These are phyloP conservation scores for Samia ricini DNA, from an alignment of 1,140 invertebrate genomes.

Conservation along the genomic window DNA sequence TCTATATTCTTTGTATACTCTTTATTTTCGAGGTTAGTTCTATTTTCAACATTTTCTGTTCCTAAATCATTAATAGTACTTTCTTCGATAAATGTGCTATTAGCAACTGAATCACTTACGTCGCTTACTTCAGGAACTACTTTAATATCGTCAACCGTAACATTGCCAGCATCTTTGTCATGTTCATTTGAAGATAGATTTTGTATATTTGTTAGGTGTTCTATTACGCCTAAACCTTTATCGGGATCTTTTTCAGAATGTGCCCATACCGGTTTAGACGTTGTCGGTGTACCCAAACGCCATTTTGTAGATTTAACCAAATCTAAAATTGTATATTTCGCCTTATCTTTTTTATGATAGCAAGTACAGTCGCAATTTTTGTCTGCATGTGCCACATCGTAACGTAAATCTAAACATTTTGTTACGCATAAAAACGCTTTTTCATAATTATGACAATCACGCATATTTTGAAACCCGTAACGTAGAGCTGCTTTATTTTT, in stretches of 20 bases:
- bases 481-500: constrained; percentile 31
- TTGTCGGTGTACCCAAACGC: constrained; percentile 45
- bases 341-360: constrained; percentile 38
- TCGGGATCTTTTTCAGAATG: constrained; percentile 4
- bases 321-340: constrained; percentile 30
- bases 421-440: constrained; percentile 54
- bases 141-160: background rate
- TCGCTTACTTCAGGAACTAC: background rate
- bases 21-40: background rate
- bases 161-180: background rate
- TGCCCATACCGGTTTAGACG: constrained; percentile 44
- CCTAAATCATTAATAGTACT: background rate
- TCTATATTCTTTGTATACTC: background rate
- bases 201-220: background rate
- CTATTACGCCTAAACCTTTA: background rate
- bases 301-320: constrained; percentile 21
- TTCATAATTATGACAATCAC: constrained; percentile 44
- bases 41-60: background rate
- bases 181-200: background rate
- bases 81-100: background rate
- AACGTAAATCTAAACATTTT: constrained; percentile 51
- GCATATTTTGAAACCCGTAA: constrained; percentile 55
- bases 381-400: constrained; percentile 49
- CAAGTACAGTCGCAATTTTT: constrained; percentile 59
- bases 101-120: background rate